Percentiles rank a stretch among this genome's conserved stretches.
These are phyloP conservation scores for Tachycineta bicolor DNA, from an alignment of 2,113 vertebrate genomes.

Conservation along the genomic window DNA sequence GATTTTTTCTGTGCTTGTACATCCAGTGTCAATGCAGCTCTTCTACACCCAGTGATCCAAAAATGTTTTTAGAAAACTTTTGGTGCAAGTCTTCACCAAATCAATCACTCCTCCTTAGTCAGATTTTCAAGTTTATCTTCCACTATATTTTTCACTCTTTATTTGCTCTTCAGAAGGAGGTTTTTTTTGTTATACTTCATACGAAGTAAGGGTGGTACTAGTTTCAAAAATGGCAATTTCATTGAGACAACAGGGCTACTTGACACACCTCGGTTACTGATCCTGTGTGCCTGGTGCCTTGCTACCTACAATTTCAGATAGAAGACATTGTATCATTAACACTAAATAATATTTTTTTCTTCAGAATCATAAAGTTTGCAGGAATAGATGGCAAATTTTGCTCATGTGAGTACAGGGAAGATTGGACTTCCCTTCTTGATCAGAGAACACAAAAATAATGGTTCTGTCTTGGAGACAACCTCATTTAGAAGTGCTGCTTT, in stretches of 20 bases:
- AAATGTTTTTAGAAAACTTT: neutral
- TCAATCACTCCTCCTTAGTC: neutral
- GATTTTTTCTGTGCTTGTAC: neutral
- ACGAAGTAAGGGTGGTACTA: fast-evolving
- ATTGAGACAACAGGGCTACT: neutral
- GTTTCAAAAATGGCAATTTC: neutral
- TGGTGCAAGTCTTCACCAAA: neutral
- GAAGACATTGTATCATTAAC: neutral
- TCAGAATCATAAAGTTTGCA: neutral
- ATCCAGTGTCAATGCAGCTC: neutral
- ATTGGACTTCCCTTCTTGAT: neutral
- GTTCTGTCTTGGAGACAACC: neutral
- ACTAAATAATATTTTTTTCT: neutral
- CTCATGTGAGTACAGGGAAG: neutral
- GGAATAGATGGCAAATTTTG: neutral
- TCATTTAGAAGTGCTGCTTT: neutral
- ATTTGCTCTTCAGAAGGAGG: neutral
- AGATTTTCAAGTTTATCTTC: neutral
- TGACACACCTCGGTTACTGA: neutral
- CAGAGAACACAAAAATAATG: neutral
- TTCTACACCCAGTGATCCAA: neutral
- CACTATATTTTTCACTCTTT: neutral
- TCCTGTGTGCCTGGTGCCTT: neutral
- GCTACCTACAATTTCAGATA: neutral
- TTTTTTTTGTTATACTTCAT: neutral